phyloP scores from a whole-genome alignment of 2,797 vertebrate species.

The Bradypus variegatus region DNA sequence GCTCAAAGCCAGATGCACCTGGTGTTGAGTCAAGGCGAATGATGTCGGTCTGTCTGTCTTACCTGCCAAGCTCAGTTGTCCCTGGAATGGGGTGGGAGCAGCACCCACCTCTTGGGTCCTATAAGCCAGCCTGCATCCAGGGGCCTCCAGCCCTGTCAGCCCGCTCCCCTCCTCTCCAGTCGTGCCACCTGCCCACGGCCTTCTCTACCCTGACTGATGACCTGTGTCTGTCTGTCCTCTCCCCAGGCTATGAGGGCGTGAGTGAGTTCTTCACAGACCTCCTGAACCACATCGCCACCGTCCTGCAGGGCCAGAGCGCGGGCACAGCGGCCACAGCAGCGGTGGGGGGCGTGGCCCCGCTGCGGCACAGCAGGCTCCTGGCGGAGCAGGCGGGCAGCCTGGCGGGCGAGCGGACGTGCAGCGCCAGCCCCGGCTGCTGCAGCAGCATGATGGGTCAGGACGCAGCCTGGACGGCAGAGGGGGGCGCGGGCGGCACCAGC shows the following conservation, averaged over 20 bases:
- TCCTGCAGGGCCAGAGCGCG: conserved; percentile 84
- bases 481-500: conserved; percentile 72
- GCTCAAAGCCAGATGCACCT: background rate
- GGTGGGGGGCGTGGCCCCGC: conserved; percentile 67
- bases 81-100: no score
- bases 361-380: conserved; percentile 70
- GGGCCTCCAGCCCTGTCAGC: background rate
- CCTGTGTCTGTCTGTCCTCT: background rate
- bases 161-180: fast-evolving
- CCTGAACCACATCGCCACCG: conserved; percentile 89
- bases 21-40: background rate
- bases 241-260: conserved; percentile 93
- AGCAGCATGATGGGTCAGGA: conserved; percentile 83
- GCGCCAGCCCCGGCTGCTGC: conserved; percentile 78
- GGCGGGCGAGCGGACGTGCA: conserved; percentile 74
- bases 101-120: fast-evolving
- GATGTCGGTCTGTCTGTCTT: fast-evolving
- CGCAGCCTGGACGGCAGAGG: conserved; percentile 86
- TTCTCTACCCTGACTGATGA: background rate
- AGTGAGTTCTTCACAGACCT: conserved; percentile 95
- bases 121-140: no score
- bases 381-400: conserved; percentile 70
- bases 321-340: background rate
- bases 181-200: background rate
- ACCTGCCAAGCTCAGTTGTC: fast-evolving